Evolutionary conservation across 2,888 invertebrate species (phyloP).

Genomic region (Trichopria drosophilae): DNA sequence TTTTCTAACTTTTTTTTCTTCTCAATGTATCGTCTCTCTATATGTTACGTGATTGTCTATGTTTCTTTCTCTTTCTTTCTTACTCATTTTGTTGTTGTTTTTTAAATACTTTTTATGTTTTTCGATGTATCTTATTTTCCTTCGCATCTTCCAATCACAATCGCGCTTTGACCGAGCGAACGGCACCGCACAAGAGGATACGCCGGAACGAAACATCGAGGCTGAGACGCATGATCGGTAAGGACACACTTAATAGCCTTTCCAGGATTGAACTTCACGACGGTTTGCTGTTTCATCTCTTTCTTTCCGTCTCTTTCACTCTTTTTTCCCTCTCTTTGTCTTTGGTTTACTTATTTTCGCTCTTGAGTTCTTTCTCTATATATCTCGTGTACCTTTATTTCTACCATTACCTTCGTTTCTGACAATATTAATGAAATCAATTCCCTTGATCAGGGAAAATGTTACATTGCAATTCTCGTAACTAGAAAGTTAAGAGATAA

Average conservation of each 20-base stretch:
- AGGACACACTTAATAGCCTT: constrained; percentile 19
- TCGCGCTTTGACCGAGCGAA: constrained; percentile 50
- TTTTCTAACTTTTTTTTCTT: constrained; percentile 17
- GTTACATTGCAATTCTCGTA: too few species aligned
- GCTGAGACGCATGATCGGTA: constrained; percentile 28
- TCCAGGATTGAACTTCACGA: too few species aligned
- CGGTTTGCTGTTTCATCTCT: too few species aligned
- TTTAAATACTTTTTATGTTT: constrained; percentile 17
- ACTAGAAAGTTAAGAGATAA: too few species aligned
- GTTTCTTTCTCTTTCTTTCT: constrained; percentile 24
- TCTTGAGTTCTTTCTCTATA: constrained; percentile 9
- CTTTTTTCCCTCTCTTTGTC: constrained; percentile 8
- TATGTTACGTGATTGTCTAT: constrained; percentile 12
- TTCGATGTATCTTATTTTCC: constrained; percentile 4
- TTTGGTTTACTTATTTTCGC: constrained; percentile 13
- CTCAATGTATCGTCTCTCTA: constrained; percentile 12
- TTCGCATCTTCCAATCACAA: constrained; percentile 17
- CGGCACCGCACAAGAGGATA: constrained; percentile 29
- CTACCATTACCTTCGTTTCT: not conserved
- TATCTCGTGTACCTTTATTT: constrained; percentile 5
- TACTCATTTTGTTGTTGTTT: constrained; percentile 24
- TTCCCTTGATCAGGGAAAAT: too few species aligned
- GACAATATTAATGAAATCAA: constrained; percentile 8
- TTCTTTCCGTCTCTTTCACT: constrained; percentile 12
- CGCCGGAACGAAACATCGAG: too few species aligned